Base-by-base conservation (phyloP, 2,888 invertebrate species). In the Sesia apiformis region DNA sequence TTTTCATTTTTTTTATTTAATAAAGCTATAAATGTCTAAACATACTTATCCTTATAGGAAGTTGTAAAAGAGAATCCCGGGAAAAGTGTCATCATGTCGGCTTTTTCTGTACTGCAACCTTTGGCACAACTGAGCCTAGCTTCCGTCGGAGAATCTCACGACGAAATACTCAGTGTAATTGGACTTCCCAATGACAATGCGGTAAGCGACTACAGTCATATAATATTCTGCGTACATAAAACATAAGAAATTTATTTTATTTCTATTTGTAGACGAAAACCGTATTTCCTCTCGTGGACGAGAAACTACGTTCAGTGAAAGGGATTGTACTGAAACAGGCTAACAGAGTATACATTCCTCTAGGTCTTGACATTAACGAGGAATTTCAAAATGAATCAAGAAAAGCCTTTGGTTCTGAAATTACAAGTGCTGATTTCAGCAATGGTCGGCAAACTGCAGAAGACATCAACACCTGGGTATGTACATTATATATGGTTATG, bases 391-490 rank as follows among this genome's bases (percentile, higher is more conserved):
- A 76, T 1, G 61, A 91, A 0, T 90, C 93, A 0, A 73, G 75
- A 8, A 84, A 91, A 4, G 77, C 90, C 38, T 96, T 95, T 66
- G 74, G 84, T 3, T 91, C 94, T 0, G 91, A 92, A 58, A 91
- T 92, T 0, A 83, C 93, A 64, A 82, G 82, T 23, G 59, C 95
- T 0, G 79, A 95, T 64, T 96, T 96, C 61, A 54, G 53, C 0
- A 63, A 91, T 23, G 76, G 83, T 0, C 57, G 52, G 0, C 72
- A 70, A 5, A 85, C 92, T 3, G 90, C 90, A 0, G 62, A 78
- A 0, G 83, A 76, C 5, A 96, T 98, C 52, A 98, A 98, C 70
- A 58, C 72, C 0, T 97, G 97, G 95, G 95, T 87, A 72, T 6
- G 46, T 46, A 46, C 23, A 23, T 23, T 1, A 23, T 23, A 23